phyloP scores from a whole-genome alignment of 2,797 vertebrate species.

The Gymnocypris eckloni region DNA sequence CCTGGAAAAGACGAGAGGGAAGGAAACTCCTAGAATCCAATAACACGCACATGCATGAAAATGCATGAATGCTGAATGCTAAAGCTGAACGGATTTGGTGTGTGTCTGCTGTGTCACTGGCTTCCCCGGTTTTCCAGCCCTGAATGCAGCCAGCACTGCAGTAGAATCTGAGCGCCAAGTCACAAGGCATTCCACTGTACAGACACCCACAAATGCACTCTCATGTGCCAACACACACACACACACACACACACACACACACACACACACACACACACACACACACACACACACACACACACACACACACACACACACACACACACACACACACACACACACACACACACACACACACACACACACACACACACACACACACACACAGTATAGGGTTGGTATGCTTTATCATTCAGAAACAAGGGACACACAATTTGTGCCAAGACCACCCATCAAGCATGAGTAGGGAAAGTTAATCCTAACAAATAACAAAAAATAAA shows the following conservation, averaged over 20 bases:
- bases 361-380: neutral
- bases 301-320: slow-evolving; percentile 7
- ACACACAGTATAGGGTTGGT: neutral
- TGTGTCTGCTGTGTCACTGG: slow-evolving; percentile 45
- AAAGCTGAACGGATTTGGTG: slow-evolving; percentile 18
- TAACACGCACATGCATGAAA: neutral
- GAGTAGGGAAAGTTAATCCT: neutral
- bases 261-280: neutral
- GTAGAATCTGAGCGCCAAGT: slow-evolving; percentile 53
- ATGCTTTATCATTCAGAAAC: neutral
- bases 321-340: neutral
- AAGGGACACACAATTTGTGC: neutral
- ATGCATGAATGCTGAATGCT: slow-evolving; percentile 2
- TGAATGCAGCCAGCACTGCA: slow-evolving; percentile 53
- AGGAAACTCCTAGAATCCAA: slow-evolving; percentile 12
- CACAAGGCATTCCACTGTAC: slow-evolving; percentile 41
- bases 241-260: slow-evolving; percentile 7
- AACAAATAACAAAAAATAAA: neutral
- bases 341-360: slow-evolving; percentile 7
- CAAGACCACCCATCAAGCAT: neutral
- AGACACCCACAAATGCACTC: slow-evolving; percentile 28
- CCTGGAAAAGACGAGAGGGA: slow-evolving; percentile 4
- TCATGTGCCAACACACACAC: neutral
- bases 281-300: neutral
- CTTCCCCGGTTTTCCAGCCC: slow-evolving; percentile 41